These are phyloP conservation scores for Macrotrachela quadricornifera DNA, from an alignment of 1,140 invertebrate species.

Conservation along the genomic window DNA sequence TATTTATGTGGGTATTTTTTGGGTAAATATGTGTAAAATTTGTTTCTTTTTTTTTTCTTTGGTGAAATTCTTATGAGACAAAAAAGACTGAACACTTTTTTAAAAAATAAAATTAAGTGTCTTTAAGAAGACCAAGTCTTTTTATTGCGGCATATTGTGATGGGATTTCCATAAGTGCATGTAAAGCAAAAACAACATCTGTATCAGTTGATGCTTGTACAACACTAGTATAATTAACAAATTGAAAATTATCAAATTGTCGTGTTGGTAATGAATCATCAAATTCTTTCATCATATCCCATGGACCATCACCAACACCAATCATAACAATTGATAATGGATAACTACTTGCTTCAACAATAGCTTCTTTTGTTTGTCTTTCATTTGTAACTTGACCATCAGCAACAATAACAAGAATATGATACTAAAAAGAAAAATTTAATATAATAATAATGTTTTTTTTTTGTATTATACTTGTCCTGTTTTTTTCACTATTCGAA, in stretches of 20 bases:
- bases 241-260: slow-evolving; percentile 38
- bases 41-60: too few relatives aligned
- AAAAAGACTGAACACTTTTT: too few relatives aligned
- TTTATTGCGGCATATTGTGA: slow-evolving; percentile 36
- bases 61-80: too few relatives aligned
- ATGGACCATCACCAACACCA: slow-evolving; percentile 38
- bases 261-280: slow-evolving; percentile 34
- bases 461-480: slow-evolving; percentile 17
- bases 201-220: slow-evolving; percentile 30
- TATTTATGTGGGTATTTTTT: too few relatives aligned
- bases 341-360: slow-evolving; percentile 34
- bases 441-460: not conserved
- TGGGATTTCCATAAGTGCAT: slow-evolving; percentile 36
- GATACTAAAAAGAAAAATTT: slow-evolving; percentile 22
- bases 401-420: slow-evolving; percentile 35
- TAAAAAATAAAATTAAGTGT: too few relatives aligned
- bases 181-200: slow-evolving; percentile 31
- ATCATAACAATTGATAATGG: slow-evolving; percentile 38
- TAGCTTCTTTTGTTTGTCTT: slow-evolving; percentile 28
- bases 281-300: slow-evolving; percentile 36
- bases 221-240: slow-evolving; percentile 33
- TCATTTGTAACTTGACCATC: slow-evolving; percentile 36
- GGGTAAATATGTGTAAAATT: too few relatives aligned
- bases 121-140: not conserved
- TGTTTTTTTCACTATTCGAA: slow-evolving; percentile 27